phyloP scores from a whole-genome alignment of 2,113 vertebrate species.

The Pogona vitticeps region DNA sequence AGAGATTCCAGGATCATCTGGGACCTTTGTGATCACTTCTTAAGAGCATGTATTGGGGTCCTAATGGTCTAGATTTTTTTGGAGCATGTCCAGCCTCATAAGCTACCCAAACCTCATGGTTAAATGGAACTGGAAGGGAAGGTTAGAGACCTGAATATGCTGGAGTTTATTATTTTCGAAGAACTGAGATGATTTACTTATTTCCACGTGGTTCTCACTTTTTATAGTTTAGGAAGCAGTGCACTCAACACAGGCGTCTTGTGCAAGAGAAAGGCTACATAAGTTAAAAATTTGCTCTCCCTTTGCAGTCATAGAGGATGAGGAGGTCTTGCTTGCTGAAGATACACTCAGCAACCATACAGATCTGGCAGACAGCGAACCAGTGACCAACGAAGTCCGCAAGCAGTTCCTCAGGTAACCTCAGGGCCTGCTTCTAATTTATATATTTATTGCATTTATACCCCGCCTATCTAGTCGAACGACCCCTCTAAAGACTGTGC shows the following conservation, averaged over 20 bases:
- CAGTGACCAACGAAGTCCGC: constrained; percentile 81
- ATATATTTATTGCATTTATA: no score
- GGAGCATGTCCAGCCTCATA: neutral
- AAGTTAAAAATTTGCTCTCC: constrained; percentile 35
- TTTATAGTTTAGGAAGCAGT: neutral
- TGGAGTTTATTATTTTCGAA: neutral
- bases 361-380: constrained; percentile 86
- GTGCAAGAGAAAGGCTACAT: constrained; percentile 1
- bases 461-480: no score
- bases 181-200: neutral
- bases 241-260: constrained; percentile 4
- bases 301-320: constrained; percentile 72
- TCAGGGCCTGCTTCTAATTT: rapidly evolving
- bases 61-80: neutral
- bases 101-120: neutral
- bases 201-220: neutral
- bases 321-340: constrained; percentile 83
- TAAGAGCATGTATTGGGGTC: neutral
- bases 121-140: neutral
- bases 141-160: neutral
- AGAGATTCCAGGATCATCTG: neutral
- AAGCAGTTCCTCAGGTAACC: constrained; percentile 90
- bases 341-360: constrained; percentile 90
- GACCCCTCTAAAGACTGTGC: neutral
- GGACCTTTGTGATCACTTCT: neutral